These are phyloP conservation scores for Pipra filicauda DNA, from an alignment of 2,113 vertebrate species.

Conservation along the genomic window DNA sequence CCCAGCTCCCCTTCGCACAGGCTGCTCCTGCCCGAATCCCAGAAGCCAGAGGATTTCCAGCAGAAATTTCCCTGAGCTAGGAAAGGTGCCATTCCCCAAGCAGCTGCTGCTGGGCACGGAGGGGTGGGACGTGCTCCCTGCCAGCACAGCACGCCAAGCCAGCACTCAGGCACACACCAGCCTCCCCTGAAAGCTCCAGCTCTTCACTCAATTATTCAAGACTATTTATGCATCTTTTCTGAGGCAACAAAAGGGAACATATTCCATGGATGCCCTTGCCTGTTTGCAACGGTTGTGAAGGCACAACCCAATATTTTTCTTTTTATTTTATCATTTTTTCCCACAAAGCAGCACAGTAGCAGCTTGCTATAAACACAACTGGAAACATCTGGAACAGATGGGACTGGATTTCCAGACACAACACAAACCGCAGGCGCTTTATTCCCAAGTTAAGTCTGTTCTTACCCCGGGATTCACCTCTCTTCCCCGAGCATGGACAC, in stretches of 20 bases:
- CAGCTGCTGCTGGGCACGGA: neutral
- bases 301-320: rapidly evolving
- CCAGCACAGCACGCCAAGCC: neutral
- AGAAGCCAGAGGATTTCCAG: neutral
- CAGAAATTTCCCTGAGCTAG: neutral
- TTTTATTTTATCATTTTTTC: neutral
- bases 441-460: neutral
- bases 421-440: neutral
- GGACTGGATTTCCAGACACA: neutral
- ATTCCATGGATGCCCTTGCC: neutral
- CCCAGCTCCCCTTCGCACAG: neutral
- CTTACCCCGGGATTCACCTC: neutral
- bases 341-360: neutral
- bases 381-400: conserved; percentile 49
- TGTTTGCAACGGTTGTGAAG: neutral
- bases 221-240: neutral
- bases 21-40: neutral
- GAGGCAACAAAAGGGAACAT: neutral
- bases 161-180: neutral
- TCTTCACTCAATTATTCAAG: neutral
- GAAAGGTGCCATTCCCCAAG: neutral
- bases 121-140: neutral
- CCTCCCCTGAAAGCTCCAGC: neutral
- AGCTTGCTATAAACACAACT: conserved; percentile 50
- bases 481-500: rapidly evolving